phyloP scores from a whole-genome alignment of 2,888 invertebrate species.

The Nudaria mundana region DNA sequence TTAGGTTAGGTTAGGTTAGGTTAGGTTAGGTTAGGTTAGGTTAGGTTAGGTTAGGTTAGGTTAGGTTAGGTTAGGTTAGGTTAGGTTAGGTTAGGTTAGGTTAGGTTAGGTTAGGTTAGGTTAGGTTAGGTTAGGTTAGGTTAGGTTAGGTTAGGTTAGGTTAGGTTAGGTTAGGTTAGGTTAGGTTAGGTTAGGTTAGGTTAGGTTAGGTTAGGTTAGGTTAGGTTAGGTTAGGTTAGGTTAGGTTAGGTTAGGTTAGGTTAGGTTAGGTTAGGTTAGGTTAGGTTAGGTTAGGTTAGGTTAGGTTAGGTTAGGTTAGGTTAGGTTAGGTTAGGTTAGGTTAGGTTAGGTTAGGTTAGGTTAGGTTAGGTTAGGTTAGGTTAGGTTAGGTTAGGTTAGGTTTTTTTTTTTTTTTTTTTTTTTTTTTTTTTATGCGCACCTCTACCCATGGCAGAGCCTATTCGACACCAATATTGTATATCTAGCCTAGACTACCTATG shows the following conservation, averaged over 20 bases:
- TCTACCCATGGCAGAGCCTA: no score
- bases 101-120: neutral
- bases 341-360: conserved; percentile 1
- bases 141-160: neutral
- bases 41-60: conserved; percentile 4
- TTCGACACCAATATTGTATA: no score
- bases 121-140: neutral
- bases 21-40: conserved; percentile 12
- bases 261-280: conserved; percentile 1
- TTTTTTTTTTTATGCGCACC: neutral
- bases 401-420: neutral
- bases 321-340: conserved; percentile 1
- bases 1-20: conserved; percentile 13
- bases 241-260: conserved; percentile 1
- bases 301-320: conserved; percentile 1
- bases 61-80: neutral
- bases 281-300: conserved; percentile 1
- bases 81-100: neutral
- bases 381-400: conserved; percentile 2
- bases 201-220: neutral
- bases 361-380: conserved; percentile 2
- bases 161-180: no score
- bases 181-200: no score
- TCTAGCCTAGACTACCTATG: no score
- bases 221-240: conserved; percentile 1